These are phyloP conservation scores for Watsonalla cultraria DNA, from an alignment of 2,888 invertebrate species.

Conservation along the genomic window DNA sequence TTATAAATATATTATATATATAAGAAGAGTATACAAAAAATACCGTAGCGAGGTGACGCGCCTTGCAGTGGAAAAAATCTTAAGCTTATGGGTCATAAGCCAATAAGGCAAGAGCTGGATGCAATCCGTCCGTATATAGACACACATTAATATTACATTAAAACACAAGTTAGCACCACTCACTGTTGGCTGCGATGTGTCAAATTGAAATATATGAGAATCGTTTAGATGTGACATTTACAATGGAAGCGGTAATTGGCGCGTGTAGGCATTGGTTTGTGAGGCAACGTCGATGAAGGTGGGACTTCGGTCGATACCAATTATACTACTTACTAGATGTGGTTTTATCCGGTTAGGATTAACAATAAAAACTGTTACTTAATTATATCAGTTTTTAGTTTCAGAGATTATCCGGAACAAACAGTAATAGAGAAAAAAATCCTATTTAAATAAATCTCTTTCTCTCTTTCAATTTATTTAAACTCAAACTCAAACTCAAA, in stretches of 20 bases:
- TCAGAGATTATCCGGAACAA: too few relatives aligned
- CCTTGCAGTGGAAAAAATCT: conserved; percentile 4
- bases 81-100: conserved; percentile 23
- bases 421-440: too few relatives aligned
- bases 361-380: too few relatives aligned
- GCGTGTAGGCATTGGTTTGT: conserved; percentile 15
- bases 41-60: neutral
- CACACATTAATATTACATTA: conserved; percentile 51
- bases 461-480: too few relatives aligned
- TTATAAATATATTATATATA: too few relatives aligned
- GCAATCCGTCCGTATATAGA: conserved; percentile 34
- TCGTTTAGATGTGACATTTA: conserved; percentile 44
- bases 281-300: conserved; percentile 8
- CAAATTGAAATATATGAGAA: conserved; percentile 57
- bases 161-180: conserved; percentile 35
- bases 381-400: too few relatives aligned
- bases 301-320: neutral
- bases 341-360: too few relatives aligned
- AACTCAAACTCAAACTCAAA: too few relatives aligned
- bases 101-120: conserved; percentile 33
- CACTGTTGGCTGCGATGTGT: conserved; percentile 50
- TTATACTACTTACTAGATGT: neutral
- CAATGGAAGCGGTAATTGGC: conserved; percentile 29
- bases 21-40: neutral
- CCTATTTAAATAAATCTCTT: too few relatives aligned